Evolutionary conservation across 1,140 invertebrate species (phyloP).

Genomic region (Panulirus ornatus): DNA sequence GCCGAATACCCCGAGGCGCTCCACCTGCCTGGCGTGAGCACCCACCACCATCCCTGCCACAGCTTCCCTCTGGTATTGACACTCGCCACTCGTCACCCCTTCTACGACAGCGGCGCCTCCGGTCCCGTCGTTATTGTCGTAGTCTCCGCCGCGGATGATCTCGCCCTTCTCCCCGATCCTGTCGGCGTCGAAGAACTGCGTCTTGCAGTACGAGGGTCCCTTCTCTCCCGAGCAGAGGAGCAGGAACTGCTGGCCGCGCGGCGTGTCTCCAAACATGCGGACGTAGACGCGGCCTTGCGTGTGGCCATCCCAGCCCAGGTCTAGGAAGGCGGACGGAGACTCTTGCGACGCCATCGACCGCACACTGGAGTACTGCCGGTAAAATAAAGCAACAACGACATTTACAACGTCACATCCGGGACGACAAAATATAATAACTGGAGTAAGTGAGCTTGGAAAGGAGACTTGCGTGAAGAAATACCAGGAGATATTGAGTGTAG

Average conservation of each 20-base stretch:
- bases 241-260: conserved; percentile 28
- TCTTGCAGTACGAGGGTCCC: conserved; percentile 41
- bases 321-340: conserved; percentile 41
- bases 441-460: too few relatives aligned
- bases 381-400: too few relatives aligned
- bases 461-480: too few relatives aligned
- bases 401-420: too few relatives aligned
- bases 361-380: conserved; percentile 49
- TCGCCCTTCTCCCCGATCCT: conserved; percentile 30
- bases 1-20: conserved; percentile 29
- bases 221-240: conserved; percentile 46
- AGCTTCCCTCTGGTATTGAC: conserved; percentile 31
- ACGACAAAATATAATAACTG: too few relatives aligned
- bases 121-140: conserved; percentile 46
- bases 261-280: conserved; percentile 13
- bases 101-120: conserved; percentile 19
- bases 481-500: too few relatives aligned
- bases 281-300: conserved; percentile 35
- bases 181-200: conserved; percentile 29
- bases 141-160: conserved; percentile 38
- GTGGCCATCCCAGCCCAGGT: conserved; percentile 47
- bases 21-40: conserved; percentile 13
- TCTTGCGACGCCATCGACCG: conserved; percentile 21
- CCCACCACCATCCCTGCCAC: conserved; percentile 26
- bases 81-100: conserved; percentile 8